phyloP scores from a whole-genome alignment of 1,140 invertebrate species.

The Temnothorax curvispinosus region DNA sequence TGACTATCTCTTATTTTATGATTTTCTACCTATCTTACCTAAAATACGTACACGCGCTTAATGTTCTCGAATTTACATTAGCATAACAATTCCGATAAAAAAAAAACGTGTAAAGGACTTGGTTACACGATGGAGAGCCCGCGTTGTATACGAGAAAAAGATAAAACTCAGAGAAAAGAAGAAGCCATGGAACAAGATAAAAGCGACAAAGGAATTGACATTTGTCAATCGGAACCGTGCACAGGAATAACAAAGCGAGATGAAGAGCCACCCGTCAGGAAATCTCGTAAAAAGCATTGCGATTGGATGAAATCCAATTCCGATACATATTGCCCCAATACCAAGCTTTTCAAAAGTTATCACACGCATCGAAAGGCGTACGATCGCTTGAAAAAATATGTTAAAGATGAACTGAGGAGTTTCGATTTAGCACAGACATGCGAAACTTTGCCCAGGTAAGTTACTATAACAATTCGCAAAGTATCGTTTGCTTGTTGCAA shows the following conservation, averaged over 20 bases:
- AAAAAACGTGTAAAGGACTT: not conserved
- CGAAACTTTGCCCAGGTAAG: constrained; percentile 26
- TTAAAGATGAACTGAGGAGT: not conserved
- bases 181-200: not conserved
- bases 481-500: not conserved
- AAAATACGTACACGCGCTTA: not conserved
- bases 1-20: not conserved
- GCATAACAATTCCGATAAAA: not conserved
- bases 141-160: not conserved
- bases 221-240: not conserved
- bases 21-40: not conserved
- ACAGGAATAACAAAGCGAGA: not conserved
- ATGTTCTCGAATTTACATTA: not conserved
- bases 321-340: constrained; percentile 10
- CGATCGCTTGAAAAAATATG: constrained; percentile 1
- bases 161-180: not conserved
- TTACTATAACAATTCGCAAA: not conserved
- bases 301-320: constrained; percentile 23
- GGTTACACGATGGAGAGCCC: not conserved
- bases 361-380: not conserved
- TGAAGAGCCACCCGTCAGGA: not conserved
- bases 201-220: constrained; percentile 10
- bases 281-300: constrained; percentile 35
- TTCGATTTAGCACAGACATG: not conserved
- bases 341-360: not conserved